A percentile compares a stretch with the other conserved stretches of the same genome.
These are phyloP conservation scores for Bursaphelenchus mucronatus DNA, from an alignment of 1,140 invertebrate genomes.

Conservation along the genomic window DNA sequence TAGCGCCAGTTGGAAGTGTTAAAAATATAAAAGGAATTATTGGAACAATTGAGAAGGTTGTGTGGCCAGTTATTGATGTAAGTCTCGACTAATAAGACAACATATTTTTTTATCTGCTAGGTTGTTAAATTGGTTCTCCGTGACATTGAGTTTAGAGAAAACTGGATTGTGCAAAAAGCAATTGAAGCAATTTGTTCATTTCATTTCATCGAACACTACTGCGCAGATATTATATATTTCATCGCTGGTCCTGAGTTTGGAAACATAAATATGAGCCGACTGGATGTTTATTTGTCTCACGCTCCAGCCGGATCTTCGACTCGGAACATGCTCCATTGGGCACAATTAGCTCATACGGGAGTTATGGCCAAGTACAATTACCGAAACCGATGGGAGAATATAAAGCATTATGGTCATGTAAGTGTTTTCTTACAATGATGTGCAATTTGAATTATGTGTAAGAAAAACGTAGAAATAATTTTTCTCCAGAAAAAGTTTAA, in stretches of 20 bases:
- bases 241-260: constrained; percentile 20
- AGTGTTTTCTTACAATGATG: too few relatives aligned
- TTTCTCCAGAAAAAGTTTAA: too few relatives aligned
- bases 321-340: constrained; percentile 25
- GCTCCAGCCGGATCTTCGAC: constrained; percentile 27
- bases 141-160: too few relatives aligned
- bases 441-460: too few relatives aligned
- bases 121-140: too few relatives aligned
- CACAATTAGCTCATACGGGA: constrained; percentile 22
- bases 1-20: constrained; percentile 49
- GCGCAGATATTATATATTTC: constrained; percentile 20
- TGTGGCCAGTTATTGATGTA: too few relatives aligned
- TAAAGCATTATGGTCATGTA: constrained; percentile 16
- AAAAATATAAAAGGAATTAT: constrained; percentile 47
- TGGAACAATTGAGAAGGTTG: constrained; percentile 22
- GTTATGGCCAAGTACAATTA: constrained; percentile 23
- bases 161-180: too few relatives aligned
- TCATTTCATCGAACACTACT: neutral
- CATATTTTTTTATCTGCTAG: too few relatives aligned
- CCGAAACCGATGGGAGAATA: constrained; percentile 12
- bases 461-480: too few relatives aligned
- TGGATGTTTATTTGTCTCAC: constrained; percentile 31
- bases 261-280: constrained; percentile 25
- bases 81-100: too few relatives aligned
- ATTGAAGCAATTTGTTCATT: too few relatives aligned